A percentile compares a stretch with the other conserved stretches of the same genome.
These are phyloP conservation scores for Blastobasis lacticolella DNA, from an alignment of 2,888 invertebrate genomes.

Conservation along the genomic window DNA sequence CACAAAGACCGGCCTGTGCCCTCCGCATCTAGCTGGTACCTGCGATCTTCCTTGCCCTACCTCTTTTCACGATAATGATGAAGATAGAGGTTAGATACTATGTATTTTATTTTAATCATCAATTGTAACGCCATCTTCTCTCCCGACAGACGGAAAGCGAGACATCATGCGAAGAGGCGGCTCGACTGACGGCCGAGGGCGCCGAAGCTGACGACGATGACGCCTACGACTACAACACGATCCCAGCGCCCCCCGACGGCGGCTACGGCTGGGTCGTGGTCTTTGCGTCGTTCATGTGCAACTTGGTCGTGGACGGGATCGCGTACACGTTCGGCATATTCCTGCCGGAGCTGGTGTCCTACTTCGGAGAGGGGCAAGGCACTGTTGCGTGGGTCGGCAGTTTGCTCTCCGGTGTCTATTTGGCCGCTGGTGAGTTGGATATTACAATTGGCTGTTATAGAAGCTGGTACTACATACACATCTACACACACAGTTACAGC, in stretches of 20 bases:
- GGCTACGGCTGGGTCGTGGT: conserved; percentile 97
- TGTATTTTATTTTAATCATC: too few relatives aligned
- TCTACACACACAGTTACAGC: too few relatives aligned
- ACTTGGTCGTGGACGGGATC: conserved; percentile 98
- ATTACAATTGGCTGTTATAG: too few relatives aligned
- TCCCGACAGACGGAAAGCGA: conserved; percentile 88
- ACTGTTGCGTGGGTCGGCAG: conserved; percentile 96
- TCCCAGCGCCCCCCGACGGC: conserved; percentile 91
- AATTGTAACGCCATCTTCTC: conserved; percentile 6
- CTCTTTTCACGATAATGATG: too few relatives aligned
- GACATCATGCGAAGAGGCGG: conserved; percentile 88
- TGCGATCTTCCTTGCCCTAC: too few relatives aligned
- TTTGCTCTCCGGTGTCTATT: conserved; percentile 94
- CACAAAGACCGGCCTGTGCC: too few relatives aligned
- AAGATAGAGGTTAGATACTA: too few relatives aligned
- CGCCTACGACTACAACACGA: conserved; percentile 80
- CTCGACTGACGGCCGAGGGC: conserved; percentile 81
- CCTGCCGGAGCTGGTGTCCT: conserved; percentile 83
- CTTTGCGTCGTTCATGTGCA: conserved; percentile 96
- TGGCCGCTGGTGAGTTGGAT: conserved; percentile 84
- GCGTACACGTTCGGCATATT: conserved; percentile 99
- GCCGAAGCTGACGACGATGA: conserved; percentile 73
- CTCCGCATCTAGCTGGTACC: too few relatives aligned
- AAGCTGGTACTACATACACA: too few relatives aligned
- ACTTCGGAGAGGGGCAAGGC: conserved; percentile 90